A percentile compares a stretch with the other conserved stretches of the same genome.
Conservation (phyloP, 2,113 vertebrate species). For the Bubo bubo region DNA sequence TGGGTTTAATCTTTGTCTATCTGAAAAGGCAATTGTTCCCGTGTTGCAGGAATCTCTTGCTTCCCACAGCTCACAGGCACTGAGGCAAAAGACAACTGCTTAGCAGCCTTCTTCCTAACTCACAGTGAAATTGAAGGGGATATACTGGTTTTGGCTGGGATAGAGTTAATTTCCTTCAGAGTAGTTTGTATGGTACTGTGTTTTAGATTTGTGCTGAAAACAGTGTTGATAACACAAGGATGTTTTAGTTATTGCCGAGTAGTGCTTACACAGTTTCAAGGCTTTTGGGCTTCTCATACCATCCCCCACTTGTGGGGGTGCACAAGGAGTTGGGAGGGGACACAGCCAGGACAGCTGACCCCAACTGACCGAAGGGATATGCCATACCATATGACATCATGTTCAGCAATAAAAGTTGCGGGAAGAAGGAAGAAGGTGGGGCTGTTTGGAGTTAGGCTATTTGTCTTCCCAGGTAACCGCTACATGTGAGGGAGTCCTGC, state of each 20-base stretch:
- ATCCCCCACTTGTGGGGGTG: too few relatives aligned
- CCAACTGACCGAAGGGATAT: neutral
- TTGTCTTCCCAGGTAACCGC: neutral
- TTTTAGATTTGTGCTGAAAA: neutral
- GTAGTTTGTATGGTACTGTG: neutral
- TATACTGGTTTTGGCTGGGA: neutral
- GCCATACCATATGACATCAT: neutral
- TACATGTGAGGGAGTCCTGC: neutral
- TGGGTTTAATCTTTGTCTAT: neutral
- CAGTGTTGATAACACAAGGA: neutral
- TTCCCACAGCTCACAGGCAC: neutral
- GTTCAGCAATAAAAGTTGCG: neutral
- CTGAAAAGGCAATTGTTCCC: neutral
- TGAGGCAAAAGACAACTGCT: neutral
- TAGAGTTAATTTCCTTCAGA: neutral
- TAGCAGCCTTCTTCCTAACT: neutral
- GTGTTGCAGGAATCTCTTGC: neutral
- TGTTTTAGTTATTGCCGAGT: neutral
- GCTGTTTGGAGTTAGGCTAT: accelerated
- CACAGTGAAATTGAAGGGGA: neutral
- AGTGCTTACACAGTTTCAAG: neutral
- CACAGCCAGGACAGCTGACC: neutral
- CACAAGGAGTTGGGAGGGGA: neutral
- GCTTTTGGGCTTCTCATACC: neutral
- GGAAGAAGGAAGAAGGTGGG: neutral